A percentile compares a stretch with the other conserved stretches of the same genome.
phyloP scores from a whole-genome alignment of 1,140 invertebrate genomes.

The Aphelenchoides besseyi region DNA sequence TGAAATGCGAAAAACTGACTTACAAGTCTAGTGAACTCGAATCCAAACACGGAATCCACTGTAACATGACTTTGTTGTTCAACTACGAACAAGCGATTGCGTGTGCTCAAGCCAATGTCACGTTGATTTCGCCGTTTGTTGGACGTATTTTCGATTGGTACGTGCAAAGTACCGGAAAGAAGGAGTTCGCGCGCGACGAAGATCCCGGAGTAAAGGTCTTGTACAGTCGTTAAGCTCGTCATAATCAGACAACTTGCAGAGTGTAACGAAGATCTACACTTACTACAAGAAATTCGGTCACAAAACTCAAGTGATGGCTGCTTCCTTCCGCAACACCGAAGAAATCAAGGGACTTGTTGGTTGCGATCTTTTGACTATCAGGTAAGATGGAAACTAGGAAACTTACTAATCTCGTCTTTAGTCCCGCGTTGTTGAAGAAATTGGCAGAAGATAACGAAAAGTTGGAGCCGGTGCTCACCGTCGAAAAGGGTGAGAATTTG shows the following conservation, averaged over 20 bases:
- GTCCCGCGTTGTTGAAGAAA: conserved; percentile 53
- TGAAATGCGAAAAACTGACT: neutral
- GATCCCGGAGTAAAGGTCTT: conserved; percentile 74
- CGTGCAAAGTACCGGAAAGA: conserved; percentile 80
- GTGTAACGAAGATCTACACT: conserved; percentile 92
- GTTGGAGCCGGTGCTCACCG: conserved; percentile 43
- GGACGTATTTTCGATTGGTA: conserved; percentile 91
- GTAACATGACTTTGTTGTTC: conserved; percentile 93
- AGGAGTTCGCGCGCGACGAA: conserved; percentile 76
- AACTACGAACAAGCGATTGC: conserved; percentile 85
- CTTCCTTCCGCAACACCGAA: conserved; percentile 90
- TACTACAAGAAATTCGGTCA: conserved; percentile 98
- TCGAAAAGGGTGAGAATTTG: too few species aligned
- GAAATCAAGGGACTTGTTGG: conserved; percentile 91
- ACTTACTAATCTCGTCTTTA: too few species aligned
- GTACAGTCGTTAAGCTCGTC: too few species aligned
- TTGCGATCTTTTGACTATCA: conserved; percentile 93
- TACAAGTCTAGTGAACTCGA: conserved; percentile 74
- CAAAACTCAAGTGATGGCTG: conserved; percentile 97
- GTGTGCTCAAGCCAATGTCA: conserved; percentile 93
- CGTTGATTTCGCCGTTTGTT: conserved; percentile 89
- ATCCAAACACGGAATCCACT: conserved; percentile 86
- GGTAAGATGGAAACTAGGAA: too few species aligned
- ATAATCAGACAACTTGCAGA: conserved; percentile 74
- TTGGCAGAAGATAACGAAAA: conserved; percentile 53